These are phyloP conservation scores for Clarias gariepinus DNA, from an alignment of 2,113 vertebrate genomes.

Conservation along the genomic window DNA sequence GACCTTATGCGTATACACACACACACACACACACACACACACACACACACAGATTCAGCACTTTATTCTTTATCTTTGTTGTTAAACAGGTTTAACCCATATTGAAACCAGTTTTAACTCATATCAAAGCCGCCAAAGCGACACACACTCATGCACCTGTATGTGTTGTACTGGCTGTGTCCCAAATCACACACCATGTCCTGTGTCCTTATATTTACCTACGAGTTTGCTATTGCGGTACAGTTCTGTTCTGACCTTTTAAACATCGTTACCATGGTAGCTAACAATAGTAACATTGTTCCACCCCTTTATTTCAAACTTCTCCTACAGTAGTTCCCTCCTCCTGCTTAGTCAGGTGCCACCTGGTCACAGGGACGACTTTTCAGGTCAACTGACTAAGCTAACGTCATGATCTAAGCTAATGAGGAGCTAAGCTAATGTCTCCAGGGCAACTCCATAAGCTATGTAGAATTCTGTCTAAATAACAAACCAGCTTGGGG, in stretches of 20 bases:
- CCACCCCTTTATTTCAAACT: neutral
- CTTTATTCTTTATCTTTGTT: constrained; percentile 20
- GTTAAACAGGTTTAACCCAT: constrained; percentile 21
- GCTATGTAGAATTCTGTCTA: neutral
- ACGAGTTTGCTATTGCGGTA: neutral
- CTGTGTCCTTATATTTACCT: neutral
- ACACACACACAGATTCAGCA: neutral
- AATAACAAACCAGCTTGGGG: neutral
- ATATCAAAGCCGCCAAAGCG: neutral
- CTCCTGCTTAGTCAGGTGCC: neutral
- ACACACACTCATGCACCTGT: neutral
- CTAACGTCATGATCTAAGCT: neutral
- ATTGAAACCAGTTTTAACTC: neutral
- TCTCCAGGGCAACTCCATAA: neutral
- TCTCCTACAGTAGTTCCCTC: neutral
- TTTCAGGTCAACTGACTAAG: neutral
- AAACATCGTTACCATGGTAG: neutral
- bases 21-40: too few species aligned
- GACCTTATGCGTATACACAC: neutral
- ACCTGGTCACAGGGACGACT: neutral
- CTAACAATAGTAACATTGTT: too few species aligned
- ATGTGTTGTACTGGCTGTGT: neutral
- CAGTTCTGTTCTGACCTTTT: neutral
- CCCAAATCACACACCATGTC: neutral
- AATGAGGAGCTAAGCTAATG: neutral